Conservation (phyloP, 1,140 invertebrate species). For the Drosophila willistoni region DNA sequence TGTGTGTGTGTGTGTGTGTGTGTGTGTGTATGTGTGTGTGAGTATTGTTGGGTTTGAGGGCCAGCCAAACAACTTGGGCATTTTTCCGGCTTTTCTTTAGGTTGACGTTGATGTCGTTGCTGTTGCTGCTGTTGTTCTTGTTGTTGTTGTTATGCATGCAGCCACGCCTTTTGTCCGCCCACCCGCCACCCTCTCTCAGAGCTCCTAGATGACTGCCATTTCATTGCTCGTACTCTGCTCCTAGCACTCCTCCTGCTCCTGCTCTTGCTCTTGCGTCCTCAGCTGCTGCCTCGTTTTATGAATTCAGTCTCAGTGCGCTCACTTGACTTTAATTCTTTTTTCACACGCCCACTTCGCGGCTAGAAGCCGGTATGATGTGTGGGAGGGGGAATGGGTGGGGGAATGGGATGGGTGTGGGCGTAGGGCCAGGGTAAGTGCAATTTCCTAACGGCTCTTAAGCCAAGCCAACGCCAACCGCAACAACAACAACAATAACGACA, state of each 20-base stretch:
- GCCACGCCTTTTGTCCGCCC: slow-evolving; percentile 8
- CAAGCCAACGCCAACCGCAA: slow-evolving; percentile 41
- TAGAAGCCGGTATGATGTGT: neutral
- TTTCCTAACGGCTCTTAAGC: slow-evolving; percentile 77
- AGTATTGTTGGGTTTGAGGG: slow-evolving; percentile 13
- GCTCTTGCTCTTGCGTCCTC: neutral
- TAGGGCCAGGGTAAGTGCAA: slow-evolving; percentile 61
- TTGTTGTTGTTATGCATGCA: slow-evolving; percentile 22
- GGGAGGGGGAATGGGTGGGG: neutral
- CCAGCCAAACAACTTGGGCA: slow-evolving; percentile 70
- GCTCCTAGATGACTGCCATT: slow-evolving; percentile 43
- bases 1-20: neutral
- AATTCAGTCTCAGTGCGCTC: slow-evolving; percentile 81
- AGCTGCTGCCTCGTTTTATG: slow-evolving; percentile 56
- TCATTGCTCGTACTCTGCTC: slow-evolving; percentile 32
- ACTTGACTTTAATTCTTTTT: slow-evolving; percentile 82
- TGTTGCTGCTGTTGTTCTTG: neutral
- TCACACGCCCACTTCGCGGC: slow-evolving; percentile 72
- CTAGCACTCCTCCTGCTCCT: neutral
- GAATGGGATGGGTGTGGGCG: neutral
- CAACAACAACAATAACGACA: slow-evolving; percentile 28
- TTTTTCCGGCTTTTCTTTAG: slow-evolving; percentile 78
- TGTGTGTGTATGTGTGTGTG: neutral
- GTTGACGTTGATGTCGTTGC: slow-evolving; percentile 67
- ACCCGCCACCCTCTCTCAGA: neutral